phyloP scores from a whole-genome alignment of 2,888 invertebrate genomes.

The Beris chalybata region DNA sequence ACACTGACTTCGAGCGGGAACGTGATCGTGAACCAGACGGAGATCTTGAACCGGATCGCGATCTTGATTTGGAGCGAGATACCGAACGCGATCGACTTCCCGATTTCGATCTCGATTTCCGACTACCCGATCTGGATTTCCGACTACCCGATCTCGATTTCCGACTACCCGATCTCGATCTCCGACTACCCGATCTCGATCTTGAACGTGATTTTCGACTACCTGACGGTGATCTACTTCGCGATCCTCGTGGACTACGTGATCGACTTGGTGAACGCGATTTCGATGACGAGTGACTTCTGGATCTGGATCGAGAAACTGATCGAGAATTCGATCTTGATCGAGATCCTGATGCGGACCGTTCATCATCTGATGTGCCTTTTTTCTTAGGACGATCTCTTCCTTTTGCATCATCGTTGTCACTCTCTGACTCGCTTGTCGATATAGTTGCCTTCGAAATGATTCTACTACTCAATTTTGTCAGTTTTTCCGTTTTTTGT shows the following conservation, averaged over 20 bases:
- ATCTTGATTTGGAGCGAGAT: slow-evolving; percentile 31
- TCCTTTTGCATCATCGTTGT: slow-evolving; percentile 58
- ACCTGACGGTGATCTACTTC: slow-evolving; percentile 42
- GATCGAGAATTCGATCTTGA: slow-evolving; percentile 53
- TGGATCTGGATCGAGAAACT: slow-evolving; percentile 48
- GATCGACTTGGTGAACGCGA: slow-evolving; percentile 42
- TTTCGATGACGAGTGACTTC: slow-evolving; percentile 54
- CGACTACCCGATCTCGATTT: slow-evolving; percentile 45
- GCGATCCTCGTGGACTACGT: slow-evolving; percentile 31
- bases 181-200: slow-evolving; percentile 22
- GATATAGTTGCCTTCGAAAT: slow-evolving; percentile 95
- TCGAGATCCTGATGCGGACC: slow-evolving; percentile 50
- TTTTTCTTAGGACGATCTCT: slow-evolving; percentile 59
- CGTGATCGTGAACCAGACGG: slow-evolving; percentile 44
- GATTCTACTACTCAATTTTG: slow-evolving; percentile 84
- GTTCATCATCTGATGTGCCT: slow-evolving; percentile 66
- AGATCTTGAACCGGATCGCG: slow-evolving; percentile 33
- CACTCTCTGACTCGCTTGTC: slow-evolving; percentile 81
- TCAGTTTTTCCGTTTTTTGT: slow-evolving; percentile 61
- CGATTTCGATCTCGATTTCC: slow-evolving; percentile 50
- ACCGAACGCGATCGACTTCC: slow-evolving; percentile 45
- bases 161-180: slow-evolving; percentile 52
- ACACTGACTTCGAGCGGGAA: slow-evolving; percentile 53
- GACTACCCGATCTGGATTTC: slow-evolving; percentile 52
- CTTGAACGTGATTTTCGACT: slow-evolving; percentile 52